phyloP scores from a whole-genome alignment of 2,797 vertebrate species.

The Australoheros facetus region DNA sequence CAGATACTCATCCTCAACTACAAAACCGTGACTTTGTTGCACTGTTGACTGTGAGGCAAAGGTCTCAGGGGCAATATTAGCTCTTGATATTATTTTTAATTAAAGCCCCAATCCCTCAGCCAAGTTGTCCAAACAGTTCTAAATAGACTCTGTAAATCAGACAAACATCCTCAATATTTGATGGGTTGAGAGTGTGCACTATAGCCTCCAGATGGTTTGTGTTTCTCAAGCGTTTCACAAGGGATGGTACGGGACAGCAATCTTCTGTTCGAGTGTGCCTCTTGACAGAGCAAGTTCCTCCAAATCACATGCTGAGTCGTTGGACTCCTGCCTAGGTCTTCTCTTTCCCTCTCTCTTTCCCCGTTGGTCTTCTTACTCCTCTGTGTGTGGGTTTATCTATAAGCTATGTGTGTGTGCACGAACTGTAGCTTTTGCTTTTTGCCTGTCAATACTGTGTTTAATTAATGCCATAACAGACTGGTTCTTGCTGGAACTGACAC shows the following conservation, averaged over 20 bases:
- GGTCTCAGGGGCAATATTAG: conserved; percentile 76
- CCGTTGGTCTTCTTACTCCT: conserved; percentile 20
- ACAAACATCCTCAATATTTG: conserved; percentile 83
- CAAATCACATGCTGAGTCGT: conserved; percentile 61
- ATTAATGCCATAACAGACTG: conserved; percentile 11
- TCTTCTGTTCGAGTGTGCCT: conserved; percentile 74
- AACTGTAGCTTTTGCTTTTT: conserved; percentile 15
- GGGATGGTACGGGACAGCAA: conserved; percentile 73
- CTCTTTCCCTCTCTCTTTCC: conserved; percentile 2
- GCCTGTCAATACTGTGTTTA: conserved; percentile 20
- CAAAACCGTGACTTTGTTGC: conserved; percentile 74
- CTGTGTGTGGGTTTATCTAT: conserved; percentile 40
- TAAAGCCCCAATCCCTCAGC: conserved; percentile 80
- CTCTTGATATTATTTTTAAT: conserved; percentile 87
- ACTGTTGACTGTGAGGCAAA: conserved; percentile 72
- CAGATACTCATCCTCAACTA: conserved; percentile 43
- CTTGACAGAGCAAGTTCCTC: conserved; percentile 68
- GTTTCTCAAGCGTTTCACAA: conserved; percentile 74
- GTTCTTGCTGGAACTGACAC: conserved; percentile 3
- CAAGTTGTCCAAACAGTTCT: conserved; percentile 83
- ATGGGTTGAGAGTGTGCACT: conserved; percentile 69
- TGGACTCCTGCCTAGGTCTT: conserved; percentile 60
- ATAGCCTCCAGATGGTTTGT: conserved; percentile 82
- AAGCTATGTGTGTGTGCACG: conserved; percentile 14
- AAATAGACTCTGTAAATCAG: conserved; percentile 80